Conservation (phyloP, 2,113 vertebrate genomes). For the Hippocampus mohnikei region DNA sequence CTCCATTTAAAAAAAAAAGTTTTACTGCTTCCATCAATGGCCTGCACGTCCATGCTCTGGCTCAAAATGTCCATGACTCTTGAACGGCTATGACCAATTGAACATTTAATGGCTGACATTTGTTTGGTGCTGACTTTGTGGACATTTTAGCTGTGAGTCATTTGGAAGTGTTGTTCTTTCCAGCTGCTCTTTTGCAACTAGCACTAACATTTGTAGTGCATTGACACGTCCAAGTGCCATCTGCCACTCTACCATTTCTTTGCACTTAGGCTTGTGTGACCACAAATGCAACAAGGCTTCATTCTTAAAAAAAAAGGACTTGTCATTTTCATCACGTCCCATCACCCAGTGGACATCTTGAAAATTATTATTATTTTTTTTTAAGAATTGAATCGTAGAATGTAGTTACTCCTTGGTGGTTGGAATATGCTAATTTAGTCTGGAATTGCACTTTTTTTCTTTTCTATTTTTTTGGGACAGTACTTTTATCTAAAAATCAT, state of each 20-base stretch:
- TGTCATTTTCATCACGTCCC: constrained; percentile 30
- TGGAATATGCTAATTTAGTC: constrained; percentile 33
- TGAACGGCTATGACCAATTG: background rate
- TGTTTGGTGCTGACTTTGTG: constrained; percentile 12
- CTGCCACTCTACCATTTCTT: constrained; percentile 3
- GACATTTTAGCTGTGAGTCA: constrained; percentile 43
- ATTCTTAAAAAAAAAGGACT: constrained; percentile 51
- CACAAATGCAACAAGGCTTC: constrained; percentile 7
- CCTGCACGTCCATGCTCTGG: constrained; percentile 13
- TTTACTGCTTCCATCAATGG: constrained; percentile 10
- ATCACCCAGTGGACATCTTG: constrained; percentile 24
- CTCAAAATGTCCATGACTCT: constrained; percentile 45
- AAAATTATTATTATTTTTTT: constrained; percentile 45
- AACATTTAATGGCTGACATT: too few species aligned
- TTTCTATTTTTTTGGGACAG: background rate
- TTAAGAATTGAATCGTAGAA: constrained; percentile 37
- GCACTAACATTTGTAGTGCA: constrained; percentile 44
- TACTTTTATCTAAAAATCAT: constrained; percentile 1
- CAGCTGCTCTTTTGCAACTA: constrained; percentile 15
- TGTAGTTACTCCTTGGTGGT: constrained; percentile 25
- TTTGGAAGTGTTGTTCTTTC: constrained; percentile 13
- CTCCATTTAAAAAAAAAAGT: too few species aligned
- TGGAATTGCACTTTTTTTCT: constrained; percentile 57
- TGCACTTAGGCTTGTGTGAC: constrained; percentile 22
- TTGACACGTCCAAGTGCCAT: background rate